Conservation (phyloP, 2,888 invertebrate species). For the Agrenia bidenticulata region DNA sequence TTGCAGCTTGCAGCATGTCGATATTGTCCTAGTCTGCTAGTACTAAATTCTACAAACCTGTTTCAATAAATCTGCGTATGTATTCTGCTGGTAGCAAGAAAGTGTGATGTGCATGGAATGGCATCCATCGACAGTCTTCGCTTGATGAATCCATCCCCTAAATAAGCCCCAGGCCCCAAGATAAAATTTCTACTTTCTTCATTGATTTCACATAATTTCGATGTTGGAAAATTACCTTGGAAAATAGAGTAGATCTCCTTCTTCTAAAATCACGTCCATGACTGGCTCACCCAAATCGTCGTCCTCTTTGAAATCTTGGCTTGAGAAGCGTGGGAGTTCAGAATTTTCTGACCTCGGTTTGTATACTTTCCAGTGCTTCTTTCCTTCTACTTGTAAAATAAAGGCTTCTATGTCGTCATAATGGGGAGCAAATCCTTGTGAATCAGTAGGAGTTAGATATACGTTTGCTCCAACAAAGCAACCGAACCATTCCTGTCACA, state of each 20-base stretch:
- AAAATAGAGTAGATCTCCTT: conserved; percentile 91
- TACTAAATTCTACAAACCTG: conserved; percentile 59
- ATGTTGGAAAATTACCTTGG: conserved; percentile 62
- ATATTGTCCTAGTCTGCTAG: too few species aligned
- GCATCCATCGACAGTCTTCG: conserved; percentile 69
- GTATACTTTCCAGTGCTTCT: conserved; percentile 91
- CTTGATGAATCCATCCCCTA: conserved; percentile 82
- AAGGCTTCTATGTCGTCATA: conserved; percentile 99
- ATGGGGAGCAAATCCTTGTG: conserved; percentile 98
- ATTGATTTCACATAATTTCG: conserved; percentile 43
- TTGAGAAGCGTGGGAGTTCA: conserved; percentile 77
- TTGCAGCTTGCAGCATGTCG: too few species aligned
- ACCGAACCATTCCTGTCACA: conserved; percentile 73
- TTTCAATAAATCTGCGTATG: conserved; percentile 86
- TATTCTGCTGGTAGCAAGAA: conserved; percentile 85
- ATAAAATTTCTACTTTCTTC: neutral
- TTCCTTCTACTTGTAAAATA: conserved; percentile 91
- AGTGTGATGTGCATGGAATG: conserved; percentile 95
- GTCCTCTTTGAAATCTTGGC: conserved; percentile 68
- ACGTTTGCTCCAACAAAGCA: conserved; percentile 94
- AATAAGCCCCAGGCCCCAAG: neutral
- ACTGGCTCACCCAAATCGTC: conserved; percentile 77
- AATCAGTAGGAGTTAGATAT: conserved; percentile 91
- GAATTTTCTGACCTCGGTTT: conserved; percentile 69
- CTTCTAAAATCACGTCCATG: conserved; percentile 73